phyloP scores from a whole-genome alignment of 2,888 invertebrate genomes.

The Nomada flava region DNA sequence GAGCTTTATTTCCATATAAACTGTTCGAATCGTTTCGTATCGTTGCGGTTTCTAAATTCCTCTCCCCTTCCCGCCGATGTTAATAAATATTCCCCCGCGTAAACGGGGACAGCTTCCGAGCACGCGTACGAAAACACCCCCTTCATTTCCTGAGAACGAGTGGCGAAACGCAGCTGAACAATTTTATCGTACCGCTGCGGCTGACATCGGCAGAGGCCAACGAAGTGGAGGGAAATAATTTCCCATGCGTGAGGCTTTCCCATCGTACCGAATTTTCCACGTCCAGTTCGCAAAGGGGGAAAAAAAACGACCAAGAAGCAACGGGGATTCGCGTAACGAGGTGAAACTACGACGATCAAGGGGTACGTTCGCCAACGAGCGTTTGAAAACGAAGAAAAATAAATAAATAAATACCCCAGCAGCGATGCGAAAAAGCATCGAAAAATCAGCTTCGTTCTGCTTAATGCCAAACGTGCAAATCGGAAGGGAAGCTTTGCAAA shows the following conservation, averaged over 20 bases:
- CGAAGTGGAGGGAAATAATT: conserved; percentile 12
- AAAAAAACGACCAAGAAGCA: neutral
- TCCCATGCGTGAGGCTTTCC: conserved; percentile 5
- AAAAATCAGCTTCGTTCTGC: conserved; percentile 19
- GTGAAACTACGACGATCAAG: conserved; percentile 1
- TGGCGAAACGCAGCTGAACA: neutral
- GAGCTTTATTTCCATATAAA: no score
- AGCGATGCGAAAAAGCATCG: conserved; percentile 21
- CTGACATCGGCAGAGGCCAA: neutral
- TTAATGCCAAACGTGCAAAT: conserved; percentile 12
- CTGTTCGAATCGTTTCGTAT: no score
- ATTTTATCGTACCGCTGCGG: neutral
- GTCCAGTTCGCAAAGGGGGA: conserved; percentile 3
- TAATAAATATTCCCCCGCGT: no score
- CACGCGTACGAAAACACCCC: no score
- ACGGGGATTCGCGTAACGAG: neutral
- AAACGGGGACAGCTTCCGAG: no score
- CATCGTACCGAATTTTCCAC: conserved; percentile 9
- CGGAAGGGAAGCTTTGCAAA: conserved; percentile 20
- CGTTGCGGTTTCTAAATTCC: no score
- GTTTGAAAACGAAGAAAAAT: neutral
- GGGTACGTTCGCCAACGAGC: neutral
- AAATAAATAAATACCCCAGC: neutral
- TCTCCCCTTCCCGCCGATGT: no score
- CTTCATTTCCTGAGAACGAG: neutral